Evolutionary conservation across 2,888 invertebrate species (phyloP).

Genomic region (Physocephala rufipes): DNA sequence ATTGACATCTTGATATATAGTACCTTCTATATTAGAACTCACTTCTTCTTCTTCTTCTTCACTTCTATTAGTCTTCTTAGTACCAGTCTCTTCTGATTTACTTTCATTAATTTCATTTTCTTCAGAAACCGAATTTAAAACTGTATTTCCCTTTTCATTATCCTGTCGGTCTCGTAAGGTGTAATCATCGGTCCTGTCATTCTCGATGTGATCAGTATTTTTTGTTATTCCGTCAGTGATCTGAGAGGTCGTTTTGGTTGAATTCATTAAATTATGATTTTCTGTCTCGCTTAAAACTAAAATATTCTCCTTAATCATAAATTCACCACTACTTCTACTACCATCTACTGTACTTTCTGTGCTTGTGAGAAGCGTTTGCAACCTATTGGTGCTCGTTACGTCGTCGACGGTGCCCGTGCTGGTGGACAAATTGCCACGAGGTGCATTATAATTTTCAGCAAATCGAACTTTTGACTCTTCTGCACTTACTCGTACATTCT

Average conservation of each 20-base stretch:
- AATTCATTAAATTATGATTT: not conserved
- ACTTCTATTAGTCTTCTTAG: not conserved
- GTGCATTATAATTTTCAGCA: conserved; percentile 34
- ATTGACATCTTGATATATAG: not conserved
- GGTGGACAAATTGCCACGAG: conserved; percentile 38
- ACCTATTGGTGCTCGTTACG: conserved; percentile 37
- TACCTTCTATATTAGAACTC: not conserved
- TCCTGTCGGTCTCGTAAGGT: not conserved
- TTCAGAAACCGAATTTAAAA: not conserved
- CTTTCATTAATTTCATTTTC: not conserved
- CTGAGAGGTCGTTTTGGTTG: conserved; percentile 7
- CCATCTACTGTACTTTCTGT: conserved; percentile 50
- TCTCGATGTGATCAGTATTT: not conserved
- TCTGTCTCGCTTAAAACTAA: conserved; percentile 49
- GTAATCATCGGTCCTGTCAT: conserved; percentile 24
- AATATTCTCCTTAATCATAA: conserved; percentile 58
- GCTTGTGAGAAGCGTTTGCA: conserved; percentile 47
- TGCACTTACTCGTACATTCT: conserved; percentile 41
- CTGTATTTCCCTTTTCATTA: not conserved
- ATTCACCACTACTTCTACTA: conserved; percentile 48
- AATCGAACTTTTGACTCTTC: conserved; percentile 33
- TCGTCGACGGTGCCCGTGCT: conserved; percentile 36
- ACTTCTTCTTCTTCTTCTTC: not conserved
- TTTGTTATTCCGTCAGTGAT: not conserved
- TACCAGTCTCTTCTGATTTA: not conserved